Base-by-base conservation (phyloP, 2,113 vertebrate species). In the Lepisosteus oculatus region DNA sequence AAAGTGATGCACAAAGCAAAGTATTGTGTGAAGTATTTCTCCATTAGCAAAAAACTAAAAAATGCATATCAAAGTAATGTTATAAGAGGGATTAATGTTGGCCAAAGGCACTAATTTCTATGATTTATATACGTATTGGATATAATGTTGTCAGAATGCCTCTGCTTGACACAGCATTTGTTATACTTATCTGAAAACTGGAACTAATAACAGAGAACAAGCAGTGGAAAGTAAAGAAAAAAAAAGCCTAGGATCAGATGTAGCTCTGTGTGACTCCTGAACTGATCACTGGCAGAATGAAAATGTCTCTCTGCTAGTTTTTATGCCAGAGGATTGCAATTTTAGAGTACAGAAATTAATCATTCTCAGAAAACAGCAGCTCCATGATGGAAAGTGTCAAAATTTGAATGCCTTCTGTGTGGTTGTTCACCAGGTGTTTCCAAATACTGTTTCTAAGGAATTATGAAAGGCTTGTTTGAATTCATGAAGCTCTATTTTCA, bases 291-390 rank as follows among this genome's bases (percentile, higher is more conserved):
- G 47, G 47, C 47, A 51, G 47, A 51, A 51, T 51, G 5, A 5
- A 51, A 51, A 51, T 51, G 47, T 51, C 9, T 51, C 47, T 51
- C 47, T 51, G 47, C 47, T 51, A 9, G 5, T 51, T 6, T 51
- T 6, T 51, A 51, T 51, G 47, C 47, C 47, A 51, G 47, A 51
- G 47, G 47, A 51, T 9, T 51, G 47, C 47, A 51, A 51, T 63
- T 63, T 71, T 29, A 14, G 15, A 41, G 1, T 15, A 15, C 57
- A 63, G 59, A 51, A 63, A 71, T 71, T 9, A 71, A 71, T 71
- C 59, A 63, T 71, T 71, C 51, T 14, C n/a, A 62, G 61, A 71
- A 71, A 54, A 43, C 17, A 54, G 45, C 11, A 12, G 44, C 59
- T 17, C 43, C n/a, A 51, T 44, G 29, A 17, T 41, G 14, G 45